These are phyloP conservation scores for Drosophila aldrichi DNA, from an alignment of 2,888 invertebrate species.

Conservation along the genomic window DNA sequence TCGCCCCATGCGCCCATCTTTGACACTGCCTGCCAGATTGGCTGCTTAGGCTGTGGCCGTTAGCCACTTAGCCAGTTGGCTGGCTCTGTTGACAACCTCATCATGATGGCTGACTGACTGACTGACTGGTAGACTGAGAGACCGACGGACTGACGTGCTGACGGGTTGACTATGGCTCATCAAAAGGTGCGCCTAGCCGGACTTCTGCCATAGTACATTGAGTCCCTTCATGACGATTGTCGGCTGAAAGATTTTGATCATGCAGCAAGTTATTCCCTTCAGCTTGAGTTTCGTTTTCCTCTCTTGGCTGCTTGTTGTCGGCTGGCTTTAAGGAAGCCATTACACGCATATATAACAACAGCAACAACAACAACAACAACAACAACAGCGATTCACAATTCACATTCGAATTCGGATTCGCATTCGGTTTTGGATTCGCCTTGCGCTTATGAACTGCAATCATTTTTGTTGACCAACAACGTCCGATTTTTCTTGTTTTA, in stretches of 20 bases:
- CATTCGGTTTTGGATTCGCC: slow-evolving; percentile 35
- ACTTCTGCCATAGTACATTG: slow-evolving; percentile 50
- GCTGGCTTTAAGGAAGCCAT: slow-evolving; percentile 78
- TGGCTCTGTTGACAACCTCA: slow-evolving; percentile 69
- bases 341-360: slow-evolving; percentile 72
- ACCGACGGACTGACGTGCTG: background rate
- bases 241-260: slow-evolving; percentile 77
- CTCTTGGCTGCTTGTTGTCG: slow-evolving; percentile 31
- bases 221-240: slow-evolving; percentile 38
- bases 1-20: slow-evolving; percentile 41
- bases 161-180: slow-evolving; percentile 41
- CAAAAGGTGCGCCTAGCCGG: slow-evolving; percentile 33
- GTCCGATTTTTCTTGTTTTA: slow-evolving; percentile 3
- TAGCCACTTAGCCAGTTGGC: slow-evolving; percentile 34
- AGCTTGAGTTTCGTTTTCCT: slow-evolving; percentile 20
- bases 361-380: slow-evolving; percentile 30
- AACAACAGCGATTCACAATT: slow-evolving; percentile 30
- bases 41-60: slow-evolving; percentile 32
- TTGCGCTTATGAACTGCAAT: slow-evolving; percentile 72
- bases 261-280: slow-evolving; percentile 43
- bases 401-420: slow-evolving; percentile 46
- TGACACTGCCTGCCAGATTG: slow-evolving; percentile 64
- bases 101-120: slow-evolving; percentile 51
- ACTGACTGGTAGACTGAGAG: slow-evolving; percentile 17
- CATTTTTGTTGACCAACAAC: slow-evolving; percentile 57